phyloP scores from a whole-genome alignment of 2,797 vertebrate genomes.

The Anniella stebbinsi region DNA sequence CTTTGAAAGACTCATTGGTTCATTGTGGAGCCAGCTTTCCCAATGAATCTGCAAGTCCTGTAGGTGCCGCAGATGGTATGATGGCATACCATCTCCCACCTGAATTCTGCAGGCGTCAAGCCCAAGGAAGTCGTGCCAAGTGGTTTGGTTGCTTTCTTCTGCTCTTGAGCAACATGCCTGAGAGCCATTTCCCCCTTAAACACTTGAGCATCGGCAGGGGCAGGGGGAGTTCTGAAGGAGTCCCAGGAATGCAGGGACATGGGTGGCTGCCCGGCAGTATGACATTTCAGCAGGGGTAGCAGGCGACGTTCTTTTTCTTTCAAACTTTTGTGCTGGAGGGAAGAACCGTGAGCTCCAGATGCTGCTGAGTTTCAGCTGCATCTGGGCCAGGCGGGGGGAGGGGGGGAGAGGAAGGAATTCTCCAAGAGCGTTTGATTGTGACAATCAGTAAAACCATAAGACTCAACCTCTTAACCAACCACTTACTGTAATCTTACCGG shows the following conservation, averaged over 20 bases:
- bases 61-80: too few relatives aligned
- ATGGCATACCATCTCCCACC: neutral
- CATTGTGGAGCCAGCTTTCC: too few relatives aligned
- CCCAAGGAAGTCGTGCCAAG: conserved; percentile 38
- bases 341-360: conserved; percentile 58
- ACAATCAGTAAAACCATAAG: conserved; percentile 65
- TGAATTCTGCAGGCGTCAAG: too few relatives aligned
- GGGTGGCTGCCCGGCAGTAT: too few relatives aligned
- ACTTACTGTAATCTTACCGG: conserved; percentile 67
- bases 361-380: conserved; percentile 41
- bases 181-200: too few relatives aligned
- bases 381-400: neutral
- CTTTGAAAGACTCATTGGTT: too few relatives aligned
- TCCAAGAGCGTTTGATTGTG: conserved; percentile 57
- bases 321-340: conserved; percentile 62
- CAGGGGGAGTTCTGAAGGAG: too few relatives aligned
- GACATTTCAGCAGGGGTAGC: too few relatives aligned
- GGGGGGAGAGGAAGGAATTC: conserved; percentile 34
- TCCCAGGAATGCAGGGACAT: too few relatives aligned
- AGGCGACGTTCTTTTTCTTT: conserved; percentile 36
- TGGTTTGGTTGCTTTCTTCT: conserved; percentile 64
- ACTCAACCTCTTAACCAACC: conserved; percentile 64
- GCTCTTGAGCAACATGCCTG: conserved; percentile 7
- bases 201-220: too few relatives aligned
- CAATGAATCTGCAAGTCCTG: too few relatives aligned